Percentiles rank a stretch among this genome's conserved stretches.
Evolutionary conservation across 1,140 invertebrate genomes (phyloP).

Genomic region (Drosophila paulistorum): DNA sequence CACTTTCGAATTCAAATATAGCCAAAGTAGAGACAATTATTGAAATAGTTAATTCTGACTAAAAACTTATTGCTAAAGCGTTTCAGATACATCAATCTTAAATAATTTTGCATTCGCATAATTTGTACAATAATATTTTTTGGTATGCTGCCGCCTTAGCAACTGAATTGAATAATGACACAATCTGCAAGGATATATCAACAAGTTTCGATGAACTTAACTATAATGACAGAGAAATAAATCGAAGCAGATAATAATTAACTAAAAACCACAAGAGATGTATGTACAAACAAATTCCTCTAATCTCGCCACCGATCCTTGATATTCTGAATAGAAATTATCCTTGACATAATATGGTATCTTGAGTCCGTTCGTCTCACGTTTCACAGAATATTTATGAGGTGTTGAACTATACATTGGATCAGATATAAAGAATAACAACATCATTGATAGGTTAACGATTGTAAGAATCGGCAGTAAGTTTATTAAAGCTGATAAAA

Average conservation of each 20-base stretch:
- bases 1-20: too few relatives aligned
- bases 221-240: neutral
- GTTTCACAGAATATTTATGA: constrained; percentile 91
- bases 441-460: constrained; percentile 96
- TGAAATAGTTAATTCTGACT: too few relatives aligned
- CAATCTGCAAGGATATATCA: neutral
- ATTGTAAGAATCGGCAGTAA: too few relatives aligned
- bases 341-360: constrained; percentile 98
- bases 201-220: neutral
- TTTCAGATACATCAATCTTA: too few relatives aligned
- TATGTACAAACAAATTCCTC: constrained; percentile 87
- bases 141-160: too few relatives aligned
- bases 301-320: constrained; percentile 93
- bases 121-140: too few relatives aligned
- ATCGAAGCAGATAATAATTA: constrained; percentile 21
- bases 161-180: neutral
- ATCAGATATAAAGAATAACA: constrained; percentile 97
- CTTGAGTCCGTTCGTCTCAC: constrained; percentile 90
- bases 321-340: constrained; percentile 96
- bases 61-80: too few relatives aligned
- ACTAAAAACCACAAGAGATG: constrained; percentile 49
- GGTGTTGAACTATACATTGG: constrained; percentile 94
- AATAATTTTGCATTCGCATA: too few relatives aligned
- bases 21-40: too few relatives aligned
- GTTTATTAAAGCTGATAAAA: too few relatives aligned